A percentile compares a stretch with the other conserved stretches of the same genome.
Evolutionary conservation across 1,140 invertebrate genomes (phyloP).

Genomic region (Drosophila lowei): DNA sequence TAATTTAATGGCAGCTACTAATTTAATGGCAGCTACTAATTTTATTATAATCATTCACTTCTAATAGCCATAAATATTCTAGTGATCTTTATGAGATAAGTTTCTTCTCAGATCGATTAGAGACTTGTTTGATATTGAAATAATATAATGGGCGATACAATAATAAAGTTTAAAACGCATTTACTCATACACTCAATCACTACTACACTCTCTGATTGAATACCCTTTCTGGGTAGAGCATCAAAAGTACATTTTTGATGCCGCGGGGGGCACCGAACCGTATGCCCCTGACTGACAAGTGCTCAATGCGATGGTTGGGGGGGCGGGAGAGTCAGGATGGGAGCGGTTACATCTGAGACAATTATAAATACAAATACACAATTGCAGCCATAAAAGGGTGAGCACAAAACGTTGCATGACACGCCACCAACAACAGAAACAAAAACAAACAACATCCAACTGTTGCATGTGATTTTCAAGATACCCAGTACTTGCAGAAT

Average conservation of each 20-base stretch:
- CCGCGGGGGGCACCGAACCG: conserved; percentile 50
- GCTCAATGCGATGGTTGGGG: conserved; percentile 2
- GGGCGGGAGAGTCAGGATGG: conserved; percentile 1
- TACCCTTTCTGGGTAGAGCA: too few species aligned
- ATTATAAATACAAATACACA: conserved; percentile 64
- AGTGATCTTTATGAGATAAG: too few species aligned
- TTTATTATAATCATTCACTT: too few species aligned
- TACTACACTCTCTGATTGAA: too few species aligned
- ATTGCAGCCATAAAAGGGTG: conserved; percentile 50
- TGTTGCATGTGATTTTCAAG: conserved; percentile 68
- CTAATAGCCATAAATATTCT: too few species aligned
- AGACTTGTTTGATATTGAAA: too few species aligned
- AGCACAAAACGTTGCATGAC: conserved; percentile 68
- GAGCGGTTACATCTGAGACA: conserved; percentile 39
- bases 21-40: too few species aligned
- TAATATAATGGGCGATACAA: too few species aligned
- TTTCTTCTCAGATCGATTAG: too few species aligned
- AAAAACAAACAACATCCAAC: conserved; percentile 15
- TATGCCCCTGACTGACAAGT: conserved; percentile 68
- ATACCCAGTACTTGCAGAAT: conserved; percentile 36
- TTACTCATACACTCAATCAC: too few species aligned
- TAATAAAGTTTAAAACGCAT: too few species aligned
- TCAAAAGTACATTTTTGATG: background rate
- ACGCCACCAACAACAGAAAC: conserved; percentile 44
- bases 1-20: too few species aligned